Conservation (phyloP, 1,140 invertebrate genomes). For the Apis florea region DNA sequence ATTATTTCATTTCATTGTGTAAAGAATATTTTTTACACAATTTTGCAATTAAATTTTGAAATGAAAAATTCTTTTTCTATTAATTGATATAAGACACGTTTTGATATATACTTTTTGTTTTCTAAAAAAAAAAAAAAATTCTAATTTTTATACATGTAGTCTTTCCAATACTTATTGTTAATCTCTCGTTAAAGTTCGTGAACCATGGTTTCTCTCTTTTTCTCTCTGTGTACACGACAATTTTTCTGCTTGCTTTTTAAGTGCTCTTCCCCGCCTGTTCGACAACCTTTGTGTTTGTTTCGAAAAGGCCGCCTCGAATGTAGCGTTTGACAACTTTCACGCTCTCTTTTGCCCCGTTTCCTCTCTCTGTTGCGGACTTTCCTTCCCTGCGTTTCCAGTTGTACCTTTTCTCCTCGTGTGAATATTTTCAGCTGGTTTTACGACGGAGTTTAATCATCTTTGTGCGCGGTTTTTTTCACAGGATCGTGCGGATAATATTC, state of each 20-base stretch:
- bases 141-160: too few species aligned
- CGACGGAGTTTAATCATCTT: background rate
- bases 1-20: too few species aligned
- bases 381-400: background rate
- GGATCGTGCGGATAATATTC: background rate
- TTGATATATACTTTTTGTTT: too few species aligned
- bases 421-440: background rate
- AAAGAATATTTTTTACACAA: too few species aligned
- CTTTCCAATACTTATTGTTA: too few species aligned
- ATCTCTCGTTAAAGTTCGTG: background rate
- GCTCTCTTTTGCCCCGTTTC: too few species aligned
- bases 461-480: background rate
- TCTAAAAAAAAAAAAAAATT: too few species aligned
- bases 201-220: background rate
- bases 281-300: background rate
- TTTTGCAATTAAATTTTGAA: too few species aligned
- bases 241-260: constrained; percentile 17
- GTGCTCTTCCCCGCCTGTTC: background rate
- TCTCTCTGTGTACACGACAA: background rate
- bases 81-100: too few species aligned
- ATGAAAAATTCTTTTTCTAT: too few species aligned
- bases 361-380: background rate
- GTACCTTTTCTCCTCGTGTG: background rate
- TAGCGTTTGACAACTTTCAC: constrained; percentile 10
- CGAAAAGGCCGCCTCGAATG: background rate